Conservation (phyloP, 2,888 invertebrate species). For the Sinotaia quadrata region DNA sequence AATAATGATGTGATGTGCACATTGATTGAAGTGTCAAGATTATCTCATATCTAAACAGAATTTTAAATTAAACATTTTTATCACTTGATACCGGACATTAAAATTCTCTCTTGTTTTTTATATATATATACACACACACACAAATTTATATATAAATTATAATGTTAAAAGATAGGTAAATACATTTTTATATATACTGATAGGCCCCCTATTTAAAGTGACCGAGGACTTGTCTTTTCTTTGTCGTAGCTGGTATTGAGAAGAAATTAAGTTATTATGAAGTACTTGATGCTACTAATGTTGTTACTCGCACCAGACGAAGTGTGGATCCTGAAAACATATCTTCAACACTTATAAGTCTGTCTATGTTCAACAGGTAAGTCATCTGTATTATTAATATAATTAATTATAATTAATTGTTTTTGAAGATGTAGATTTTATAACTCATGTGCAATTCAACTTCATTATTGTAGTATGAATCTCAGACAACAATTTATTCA, state of each 20-base stretch:
- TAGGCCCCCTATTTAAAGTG: too few relatives aligned
- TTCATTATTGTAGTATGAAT: background rate
- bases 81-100: too few relatives aligned
- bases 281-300: conserved; percentile 27
- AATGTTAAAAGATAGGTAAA: too few relatives aligned
- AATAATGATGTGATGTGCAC: too few relatives aligned
- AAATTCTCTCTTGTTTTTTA: too few relatives aligned
- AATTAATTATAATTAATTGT: conserved; percentile 4
- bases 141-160: too few relatives aligned
- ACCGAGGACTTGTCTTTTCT: background rate
- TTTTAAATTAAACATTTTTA: too few relatives aligned
- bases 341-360: conserved; percentile 29
- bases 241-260: conserved; percentile 32
- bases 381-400: background rate
- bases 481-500: too few relatives aligned
- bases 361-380: conserved; percentile 40
- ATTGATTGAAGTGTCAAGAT: too few relatives aligned
- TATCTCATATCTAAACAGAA: too few relatives aligned
- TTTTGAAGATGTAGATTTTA: background rate
- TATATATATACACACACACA: too few relatives aligned
- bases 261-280: conserved; percentile 41
- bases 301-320: conserved; percentile 24
- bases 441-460: background rate
- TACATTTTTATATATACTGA: too few relatives aligned
- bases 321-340: conserved; percentile 21